Evolutionary conservation across 1,140 invertebrate species (phyloP), one percentile per base, ranked within the genome.

Genomic region (Rhizoglyphus robini): DNA sequence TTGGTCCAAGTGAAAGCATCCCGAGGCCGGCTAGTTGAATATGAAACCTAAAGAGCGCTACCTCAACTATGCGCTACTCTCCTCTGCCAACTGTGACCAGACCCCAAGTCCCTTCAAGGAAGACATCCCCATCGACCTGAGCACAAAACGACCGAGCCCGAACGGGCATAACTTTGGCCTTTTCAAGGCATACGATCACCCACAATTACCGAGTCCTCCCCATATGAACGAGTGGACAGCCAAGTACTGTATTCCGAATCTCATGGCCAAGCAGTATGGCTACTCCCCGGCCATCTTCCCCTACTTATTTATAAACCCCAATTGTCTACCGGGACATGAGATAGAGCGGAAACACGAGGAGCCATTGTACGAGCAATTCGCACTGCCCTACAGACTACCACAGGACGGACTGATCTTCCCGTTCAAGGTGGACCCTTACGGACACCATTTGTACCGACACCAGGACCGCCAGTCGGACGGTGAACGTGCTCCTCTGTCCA

Each of bases 11-110:
- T 25, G 5, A n/a, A 54, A 23, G 49, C 49, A 54, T 11, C 49
- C 23, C n/a, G n/a, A n/a, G n/a, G n/a, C n/a, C n/a, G n/a, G n/a
- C n/a, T n/a, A n/a, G n/a, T n/a, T n/a, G n/a, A 23, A 29, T 60
- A 64, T 64, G 63, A 64, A 64, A 36, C 63, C 63, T 11, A 64
- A 64, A 64, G 63, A 64, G 31, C 63, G 63, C 20, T 64, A 27
- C 31, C 20, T 48, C 3, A 48, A 27, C 30, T 64, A 64, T 27
- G 63, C 63, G 2, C 46, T 64, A 20, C n/a, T 64, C 3, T 49
- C 63, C 4, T 15, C 63, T 11, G 20, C 38, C 1, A 25, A 15
- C 11, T 1, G 11, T 30, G 8, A 30, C 32, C 25, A 63, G 1
- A 34, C 18, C 36, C 34, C 1, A 1, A 48, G 18, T 57, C n/a